phyloP scores from a whole-genome alignment of 2,113 vertebrate genomes.

The Oreochromis niloticus region DNA sequence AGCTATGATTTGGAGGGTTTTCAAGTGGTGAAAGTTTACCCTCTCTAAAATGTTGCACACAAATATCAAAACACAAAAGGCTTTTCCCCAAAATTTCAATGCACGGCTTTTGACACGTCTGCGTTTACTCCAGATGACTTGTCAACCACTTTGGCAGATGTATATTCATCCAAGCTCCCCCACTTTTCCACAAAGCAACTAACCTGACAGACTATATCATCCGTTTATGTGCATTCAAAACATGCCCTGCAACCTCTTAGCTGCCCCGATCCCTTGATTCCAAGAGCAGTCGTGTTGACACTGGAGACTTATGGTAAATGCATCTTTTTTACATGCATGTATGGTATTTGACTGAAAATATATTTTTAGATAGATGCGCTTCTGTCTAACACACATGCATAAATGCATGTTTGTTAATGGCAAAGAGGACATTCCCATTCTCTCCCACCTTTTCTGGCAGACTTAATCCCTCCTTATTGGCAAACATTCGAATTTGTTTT shows the following conservation, averaged over 20 bases:
- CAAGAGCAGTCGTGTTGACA: neutral
- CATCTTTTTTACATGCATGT: neutral
- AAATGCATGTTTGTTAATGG: neutral
- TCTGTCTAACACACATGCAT: neutral
- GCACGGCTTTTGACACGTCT: constrained; percentile 49
- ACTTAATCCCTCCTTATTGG: constrained; percentile 66
- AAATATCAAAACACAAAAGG: constrained; percentile 56
- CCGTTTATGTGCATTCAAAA: constrained; percentile 15
- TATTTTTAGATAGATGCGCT: neutral
- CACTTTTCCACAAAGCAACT: neutral
- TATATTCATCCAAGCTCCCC: constrained; percentile 27
- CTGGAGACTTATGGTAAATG: neutral
- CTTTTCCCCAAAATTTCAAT: constrained; percentile 46
- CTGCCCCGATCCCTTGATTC: neutral
- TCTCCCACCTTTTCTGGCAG: neutral
- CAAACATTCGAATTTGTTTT: constrained; percentile 66
- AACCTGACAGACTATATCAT: constrained; percentile 14
- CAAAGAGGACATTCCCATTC: neutral
- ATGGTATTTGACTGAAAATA: neutral
- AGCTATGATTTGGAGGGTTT: constrained; percentile 63
- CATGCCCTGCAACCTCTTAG: neutral
- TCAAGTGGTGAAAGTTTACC: constrained; percentile 55
- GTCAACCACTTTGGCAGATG: constrained; percentile 59
- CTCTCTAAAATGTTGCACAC: constrained; percentile 31
- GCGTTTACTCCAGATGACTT: constrained; percentile 58